A percentile compares a stretch with the other conserved stretches of the same genome.
These are phyloP conservation scores for Sisyra nigra DNA, from an alignment of 2,888 invertebrate genomes.

Conservation along the genomic window DNA sequence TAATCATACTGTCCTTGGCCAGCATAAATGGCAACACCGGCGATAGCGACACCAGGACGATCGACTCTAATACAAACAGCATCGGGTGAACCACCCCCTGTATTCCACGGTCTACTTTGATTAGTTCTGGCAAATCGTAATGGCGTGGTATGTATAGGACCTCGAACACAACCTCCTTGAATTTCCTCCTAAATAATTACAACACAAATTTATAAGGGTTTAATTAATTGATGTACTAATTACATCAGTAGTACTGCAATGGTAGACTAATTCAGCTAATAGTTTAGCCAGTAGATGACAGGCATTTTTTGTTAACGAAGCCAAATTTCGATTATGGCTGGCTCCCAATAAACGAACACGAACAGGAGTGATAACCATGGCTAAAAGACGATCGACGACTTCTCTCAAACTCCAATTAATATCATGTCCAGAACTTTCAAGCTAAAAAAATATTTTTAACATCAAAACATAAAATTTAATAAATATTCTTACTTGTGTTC, in stretches of 20 bases:
- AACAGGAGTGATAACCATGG: slow-evolving; percentile 68
- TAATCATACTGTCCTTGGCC: slow-evolving; percentile 83
- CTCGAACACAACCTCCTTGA: slow-evolving; percentile 54
- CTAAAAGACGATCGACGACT: slow-evolving; percentile 65
- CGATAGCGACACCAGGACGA: slow-evolving; percentile 71
- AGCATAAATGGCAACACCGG: slow-evolving; percentile 80
- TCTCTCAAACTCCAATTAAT: slow-evolving; percentile 34
- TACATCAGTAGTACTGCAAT: slow-evolving; percentile 60
- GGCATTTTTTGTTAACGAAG: slow-evolving; percentile 33
- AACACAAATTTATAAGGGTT: background rate
- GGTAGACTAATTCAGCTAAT: slow-evolving; percentile 73
- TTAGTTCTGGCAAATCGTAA: slow-evolving; percentile 83
- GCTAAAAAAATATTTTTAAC: slow-evolving; percentile 17
- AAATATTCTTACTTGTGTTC: slow-evolving; percentile 30
- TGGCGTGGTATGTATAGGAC: slow-evolving; percentile 62
- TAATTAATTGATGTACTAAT: slow-evolving; percentile 16
- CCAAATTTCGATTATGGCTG: slow-evolving; percentile 18
- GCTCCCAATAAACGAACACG: slow-evolving; percentile 33
- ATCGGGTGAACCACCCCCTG: slow-evolving; percentile 92
- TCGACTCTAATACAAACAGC: slow-evolving; percentile 92
- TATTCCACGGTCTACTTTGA: slow-evolving; percentile 87
- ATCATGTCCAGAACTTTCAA: slow-evolving; percentile 24
- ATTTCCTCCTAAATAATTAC: slow-evolving; percentile 41
- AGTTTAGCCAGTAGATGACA: slow-evolving; percentile 68
- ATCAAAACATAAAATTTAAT: background rate